A percentile compares a stretch with the other conserved stretches of the same genome.
Conservation (phyloP, 2,113 vertebrate genomes). For the Synodontis membranacea region DNA sequence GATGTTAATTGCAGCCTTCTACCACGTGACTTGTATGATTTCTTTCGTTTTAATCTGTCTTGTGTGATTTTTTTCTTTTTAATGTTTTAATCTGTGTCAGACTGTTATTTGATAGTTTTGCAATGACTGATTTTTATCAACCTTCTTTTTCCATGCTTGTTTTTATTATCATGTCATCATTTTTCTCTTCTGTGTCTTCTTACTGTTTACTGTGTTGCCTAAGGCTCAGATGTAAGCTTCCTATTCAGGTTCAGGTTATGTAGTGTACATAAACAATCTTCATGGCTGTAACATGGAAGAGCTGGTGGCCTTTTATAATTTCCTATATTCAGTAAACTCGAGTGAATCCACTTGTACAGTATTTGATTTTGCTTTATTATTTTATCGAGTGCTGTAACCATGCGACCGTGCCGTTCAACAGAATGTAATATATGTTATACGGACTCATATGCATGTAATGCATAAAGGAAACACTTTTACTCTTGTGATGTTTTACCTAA, state of each 20-base stretch:
- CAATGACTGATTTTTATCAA: background rate
- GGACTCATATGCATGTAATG: background rate
- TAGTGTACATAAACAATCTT: background rate
- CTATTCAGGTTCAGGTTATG: background rate
- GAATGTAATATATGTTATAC: background rate
- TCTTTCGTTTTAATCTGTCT: background rate
- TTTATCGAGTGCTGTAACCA: background rate
- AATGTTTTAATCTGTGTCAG: background rate
- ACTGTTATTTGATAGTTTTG: slow-evolving; percentile 6
- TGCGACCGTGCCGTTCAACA: background rate
- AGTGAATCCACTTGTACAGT: background rate
- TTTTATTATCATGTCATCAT: slow-evolving; percentile 17
- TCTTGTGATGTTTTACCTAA: background rate
- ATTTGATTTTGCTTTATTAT: background rate
- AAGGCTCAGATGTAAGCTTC: background rate
- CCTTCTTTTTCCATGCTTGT: background rate
- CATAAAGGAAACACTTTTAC: background rate
- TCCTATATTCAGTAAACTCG: background rate
- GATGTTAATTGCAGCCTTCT: background rate
- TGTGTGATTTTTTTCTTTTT: background rate
- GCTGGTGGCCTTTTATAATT: background rate
- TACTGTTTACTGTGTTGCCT: background rate
- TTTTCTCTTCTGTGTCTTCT: slow-evolving; percentile 1
- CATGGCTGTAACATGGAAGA: background rate
- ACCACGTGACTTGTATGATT: background rate